Base-by-base conservation (phyloP, 92 coral and sea anemone species). In the Palythoa grandis region DNA sequence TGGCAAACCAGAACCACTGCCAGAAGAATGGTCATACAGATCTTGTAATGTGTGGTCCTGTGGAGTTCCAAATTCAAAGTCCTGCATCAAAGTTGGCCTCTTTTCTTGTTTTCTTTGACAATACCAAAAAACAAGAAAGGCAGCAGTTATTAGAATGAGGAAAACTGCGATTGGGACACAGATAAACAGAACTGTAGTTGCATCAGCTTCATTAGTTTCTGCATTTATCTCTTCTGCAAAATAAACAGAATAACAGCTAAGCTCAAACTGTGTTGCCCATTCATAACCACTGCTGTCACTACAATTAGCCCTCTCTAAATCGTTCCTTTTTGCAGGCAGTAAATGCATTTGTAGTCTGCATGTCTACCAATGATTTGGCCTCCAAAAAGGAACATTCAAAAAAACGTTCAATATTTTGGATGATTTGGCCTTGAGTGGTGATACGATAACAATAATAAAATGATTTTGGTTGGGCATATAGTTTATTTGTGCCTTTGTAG, bases 1-100 rank as follows among this genome's bases (percentile, higher is more conserved):
- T 47, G 98, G 94, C 48, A 92, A 73, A 29, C 95, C 95, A 14
- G 98, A 95, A 11, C 94, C 95, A 91, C 95, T 92, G 6, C 98
- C 95, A 43, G 93, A 91, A 24, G 93, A 91, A 24, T 83, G 89
- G 70, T 91, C 93, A 78, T 83, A 87, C 7, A 91, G 86, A 47
- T 88, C 91, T 17, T 87, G 82, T 3, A 91, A 74, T 12, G 87
- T 77, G n/a, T 70, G 86, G 14, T 84, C 86, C 15, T 86, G 86
- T 5, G 38, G 89, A 53, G 74, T 53, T 15, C 75, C 77, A 20
- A 82, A 82, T 57, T 88, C 93, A 47, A 70, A 53, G 11, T 84
- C 91, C 40, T 91, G 93, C 4, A 37, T 58, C 47, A 88, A 77
- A 12, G 79, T 58, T 7, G 87, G 79, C 29, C 83, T 89, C 75